Percentiles rank a stretch among this genome's conserved stretches.
phyloP scores from a whole-genome alignment of 2,797 vertebrate genomes.

The Ficedula albicollis region DNA sequence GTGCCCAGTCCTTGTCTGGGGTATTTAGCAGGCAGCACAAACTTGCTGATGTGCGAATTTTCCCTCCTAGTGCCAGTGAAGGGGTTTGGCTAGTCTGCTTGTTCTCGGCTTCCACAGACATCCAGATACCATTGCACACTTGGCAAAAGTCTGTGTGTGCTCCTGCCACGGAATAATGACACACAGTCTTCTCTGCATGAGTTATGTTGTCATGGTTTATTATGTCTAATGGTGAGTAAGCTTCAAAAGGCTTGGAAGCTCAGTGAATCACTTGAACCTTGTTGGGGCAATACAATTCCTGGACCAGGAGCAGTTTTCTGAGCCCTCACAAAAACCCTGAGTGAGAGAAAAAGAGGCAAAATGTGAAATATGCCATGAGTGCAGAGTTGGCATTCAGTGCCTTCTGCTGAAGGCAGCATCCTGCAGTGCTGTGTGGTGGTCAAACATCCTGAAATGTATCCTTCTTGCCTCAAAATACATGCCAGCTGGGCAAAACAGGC shows the following conservation, averaged over 20 bases:
- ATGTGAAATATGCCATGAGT: rapidly evolving
- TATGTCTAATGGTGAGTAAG: neutral
- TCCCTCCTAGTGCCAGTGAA: neutral
- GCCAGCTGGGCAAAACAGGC: neutral
- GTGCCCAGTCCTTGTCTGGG: neutral
- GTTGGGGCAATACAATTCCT: neutral
- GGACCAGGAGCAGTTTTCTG: neutral
- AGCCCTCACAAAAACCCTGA: neutral
- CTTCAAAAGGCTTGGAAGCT: neutral
- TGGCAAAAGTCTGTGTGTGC: neutral
- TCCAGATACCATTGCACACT: neutral
- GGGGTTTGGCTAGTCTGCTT: neutral
- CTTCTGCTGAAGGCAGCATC: neutral
- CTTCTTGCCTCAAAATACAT: neutral
- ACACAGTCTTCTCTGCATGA: neutral
- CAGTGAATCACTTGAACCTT: neutral
- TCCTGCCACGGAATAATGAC: neutral
- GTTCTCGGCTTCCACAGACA: neutral
- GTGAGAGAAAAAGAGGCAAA: neutral
- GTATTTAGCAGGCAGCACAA: neutral
- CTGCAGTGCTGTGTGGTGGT: neutral
- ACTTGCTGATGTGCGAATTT: neutral
- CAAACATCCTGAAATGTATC: neutral
- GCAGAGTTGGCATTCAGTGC: neutral
- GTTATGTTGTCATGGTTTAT: neutral